Evolutionary conservation across 2,888 invertebrate species (phyloP), one percentile per base, ranked within the genome.

Genomic region (Acronicta psi): DNA sequence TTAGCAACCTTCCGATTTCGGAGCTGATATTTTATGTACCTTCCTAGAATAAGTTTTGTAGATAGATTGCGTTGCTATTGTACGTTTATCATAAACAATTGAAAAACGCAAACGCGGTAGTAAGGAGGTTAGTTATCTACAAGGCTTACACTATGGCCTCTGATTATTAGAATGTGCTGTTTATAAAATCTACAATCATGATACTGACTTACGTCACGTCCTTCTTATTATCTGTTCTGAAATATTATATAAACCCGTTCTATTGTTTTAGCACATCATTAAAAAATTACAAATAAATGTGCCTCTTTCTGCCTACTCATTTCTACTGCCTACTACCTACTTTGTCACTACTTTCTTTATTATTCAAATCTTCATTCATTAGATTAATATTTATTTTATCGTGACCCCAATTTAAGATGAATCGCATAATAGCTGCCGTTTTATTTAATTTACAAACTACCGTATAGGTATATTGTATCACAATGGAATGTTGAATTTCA

Each of bases 251-350:
- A 25, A 63, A 34, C 31, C 20, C 41, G 36, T 50, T 43, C 47
- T 49, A 70, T 64, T 51, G 57, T 59, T 45, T 25, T 40, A 43
- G 31, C 20, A 65, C 25, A 47, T 23, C 17, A 69, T 47, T 37
- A 18, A 31, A 42, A 43, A 45, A 45, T 13, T 40, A 9, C 17
- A 20, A 20, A 23, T 4, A 7, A 8, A 23, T 23, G 23, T 23
- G 23, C 23, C 23, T 8, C 23, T 23, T 23, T 23, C 17, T 17
- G 36, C 38, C 18, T 29, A 53, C 38, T 53, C 7, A 42, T 52
- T 66, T 66, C 25, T 56, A 25, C 25, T 29, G 29, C 29, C 29
- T 29, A 29, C 34, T 34, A 31, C 2, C 34, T 34, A 31, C 2
- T 13, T 50, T 37, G 37, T 49, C 29, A 41, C 18, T 45, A 36